Conservation (phyloP, 2,113 vertebrate species). For the Microcebus lehilahytsara region DNA sequence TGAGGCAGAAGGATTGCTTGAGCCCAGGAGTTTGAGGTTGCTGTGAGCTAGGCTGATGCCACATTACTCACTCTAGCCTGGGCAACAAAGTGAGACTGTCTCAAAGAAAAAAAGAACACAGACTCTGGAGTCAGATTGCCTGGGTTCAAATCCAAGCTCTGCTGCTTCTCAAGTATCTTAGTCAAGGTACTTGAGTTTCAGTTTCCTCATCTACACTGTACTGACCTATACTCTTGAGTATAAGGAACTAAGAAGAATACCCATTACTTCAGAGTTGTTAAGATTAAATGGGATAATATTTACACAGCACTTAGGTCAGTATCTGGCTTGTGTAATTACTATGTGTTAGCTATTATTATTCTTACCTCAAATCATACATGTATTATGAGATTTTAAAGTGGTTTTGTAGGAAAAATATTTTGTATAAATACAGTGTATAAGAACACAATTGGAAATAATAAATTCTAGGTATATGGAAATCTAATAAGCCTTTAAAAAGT, state of each 20-base stretch:
- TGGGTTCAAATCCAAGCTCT: background rate
- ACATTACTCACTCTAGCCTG: too few species aligned
- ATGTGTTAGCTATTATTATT: background rate
- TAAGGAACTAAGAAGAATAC: background rate
- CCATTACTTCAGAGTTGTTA: background rate
- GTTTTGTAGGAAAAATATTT: conserved; percentile 4
- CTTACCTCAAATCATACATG: background rate
- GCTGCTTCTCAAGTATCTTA: background rate
- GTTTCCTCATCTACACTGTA: background rate
- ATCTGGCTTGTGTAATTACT: background rate
- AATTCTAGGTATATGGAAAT: background rate
- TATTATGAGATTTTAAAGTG: conserved; percentile 22
- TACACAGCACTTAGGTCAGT: conserved; percentile 32
- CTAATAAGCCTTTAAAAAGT: background rate
- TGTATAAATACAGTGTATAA: background rate
- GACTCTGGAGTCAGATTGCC: background rate
- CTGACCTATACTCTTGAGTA: background rate
- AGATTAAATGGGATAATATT: conserved; percentile 22
- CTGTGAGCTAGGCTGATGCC: too few species aligned
- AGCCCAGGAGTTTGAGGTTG: too few species aligned
- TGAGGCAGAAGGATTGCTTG: too few species aligned
- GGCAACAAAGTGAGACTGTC: too few species aligned
- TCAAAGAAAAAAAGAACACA: background rate
- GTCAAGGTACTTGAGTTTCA: background rate
- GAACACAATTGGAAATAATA: background rate